These are phyloP conservation scores for Neoarius graeffei DNA, from an alignment of 2,113 vertebrate genomes.

Conservation along the genomic window DNA sequence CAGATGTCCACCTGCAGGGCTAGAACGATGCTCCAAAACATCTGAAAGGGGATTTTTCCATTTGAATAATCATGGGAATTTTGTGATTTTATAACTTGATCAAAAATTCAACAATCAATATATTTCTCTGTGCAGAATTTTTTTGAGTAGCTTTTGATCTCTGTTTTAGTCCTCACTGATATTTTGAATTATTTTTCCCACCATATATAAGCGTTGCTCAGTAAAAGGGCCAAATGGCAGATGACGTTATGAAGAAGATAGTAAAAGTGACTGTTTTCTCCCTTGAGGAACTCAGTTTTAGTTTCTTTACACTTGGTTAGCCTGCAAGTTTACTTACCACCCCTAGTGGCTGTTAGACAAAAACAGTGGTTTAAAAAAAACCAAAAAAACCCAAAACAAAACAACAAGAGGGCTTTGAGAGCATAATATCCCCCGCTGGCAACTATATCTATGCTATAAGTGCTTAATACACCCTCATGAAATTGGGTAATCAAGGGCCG, in stretches of 20 bases:
- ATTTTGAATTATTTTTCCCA: background rate
- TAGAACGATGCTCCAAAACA: constrained; percentile 26
- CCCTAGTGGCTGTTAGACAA: background rate
- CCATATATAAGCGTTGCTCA: background rate
- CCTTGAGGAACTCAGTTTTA: background rate
- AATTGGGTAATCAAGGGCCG: too few species aligned
- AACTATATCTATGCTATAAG: too few species aligned
- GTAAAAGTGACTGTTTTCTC: constrained; percentile 1
- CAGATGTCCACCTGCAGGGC: constrained; percentile 48
- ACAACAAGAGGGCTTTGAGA: too few species aligned
- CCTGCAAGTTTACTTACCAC: background rate
- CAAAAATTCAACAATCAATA: background rate
- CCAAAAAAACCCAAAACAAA: background rate
- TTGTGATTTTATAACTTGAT: background rate
- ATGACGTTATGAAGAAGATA: background rate
- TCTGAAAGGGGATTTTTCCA: constrained; percentile 17
- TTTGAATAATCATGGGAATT: background rate
- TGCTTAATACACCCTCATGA: too few species aligned
- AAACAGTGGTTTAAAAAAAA: background rate
- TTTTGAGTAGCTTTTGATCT: background rate
- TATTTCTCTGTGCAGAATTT: background rate
- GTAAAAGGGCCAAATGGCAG: background rate
- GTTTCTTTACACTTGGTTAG: background rate
- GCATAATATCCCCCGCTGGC: too few species aligned
- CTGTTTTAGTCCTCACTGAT: background rate